These are phyloP conservation scores for Drosophila pectinifera DNA, from an alignment of 1,140 invertebrate species.

Conservation along the genomic window DNA sequence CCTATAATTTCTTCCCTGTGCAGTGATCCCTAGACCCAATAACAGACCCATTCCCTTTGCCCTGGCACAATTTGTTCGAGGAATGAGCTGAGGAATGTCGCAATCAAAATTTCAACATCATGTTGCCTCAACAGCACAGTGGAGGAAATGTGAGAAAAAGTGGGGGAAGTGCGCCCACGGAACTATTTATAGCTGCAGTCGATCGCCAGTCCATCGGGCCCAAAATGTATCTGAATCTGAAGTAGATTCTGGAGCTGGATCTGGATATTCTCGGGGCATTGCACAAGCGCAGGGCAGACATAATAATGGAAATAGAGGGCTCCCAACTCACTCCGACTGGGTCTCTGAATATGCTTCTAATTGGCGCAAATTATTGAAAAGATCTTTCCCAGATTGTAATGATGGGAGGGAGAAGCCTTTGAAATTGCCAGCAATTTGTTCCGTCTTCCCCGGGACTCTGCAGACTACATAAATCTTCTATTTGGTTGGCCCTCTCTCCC, in stretches of 20 bases:
- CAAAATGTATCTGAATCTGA: slow-evolving; percentile 55
- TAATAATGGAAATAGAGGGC: slow-evolving; percentile 47
- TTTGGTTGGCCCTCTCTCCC: slow-evolving; percentile 19
- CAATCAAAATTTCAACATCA: slow-evolving; percentile 83
- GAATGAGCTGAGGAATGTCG: slow-evolving; percentile 69
- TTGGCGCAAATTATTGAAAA: slow-evolving; percentile 76
- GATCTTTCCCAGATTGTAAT: slow-evolving; percentile 62
- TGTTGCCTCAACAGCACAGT: slow-evolving; percentile 49
- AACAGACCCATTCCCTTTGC: slow-evolving; percentile 28
- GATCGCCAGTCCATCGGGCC: slow-evolving; percentile 66
- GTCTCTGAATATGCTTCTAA: slow-evolving; percentile 70
- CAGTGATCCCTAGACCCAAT: slow-evolving; percentile 39
- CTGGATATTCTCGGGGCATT: slow-evolving; percentile 38
- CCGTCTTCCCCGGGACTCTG: slow-evolving; percentile 21
- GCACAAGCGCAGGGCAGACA: slow-evolving; percentile 34
- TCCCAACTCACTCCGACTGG: slow-evolving; percentile 38
- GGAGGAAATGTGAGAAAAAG: slow-evolving; percentile 2
- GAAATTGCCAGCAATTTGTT: slow-evolving; percentile 70
- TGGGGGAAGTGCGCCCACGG: slow-evolving; percentile 46
- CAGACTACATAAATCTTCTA: slow-evolving; percentile 39
- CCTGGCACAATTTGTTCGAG: slow-evolving; percentile 68
- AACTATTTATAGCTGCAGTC: slow-evolving; percentile 70
- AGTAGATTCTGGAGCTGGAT: slow-evolving; percentile 35
- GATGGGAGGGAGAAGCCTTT: slow-evolving; percentile 28
- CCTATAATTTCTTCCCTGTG: not conserved